These are phyloP conservation scores for Strongylocentrotus purpuratus DNA, from an alignment of 35 echinoderm and acorn worm species.

Conservation along the genomic window DNA sequence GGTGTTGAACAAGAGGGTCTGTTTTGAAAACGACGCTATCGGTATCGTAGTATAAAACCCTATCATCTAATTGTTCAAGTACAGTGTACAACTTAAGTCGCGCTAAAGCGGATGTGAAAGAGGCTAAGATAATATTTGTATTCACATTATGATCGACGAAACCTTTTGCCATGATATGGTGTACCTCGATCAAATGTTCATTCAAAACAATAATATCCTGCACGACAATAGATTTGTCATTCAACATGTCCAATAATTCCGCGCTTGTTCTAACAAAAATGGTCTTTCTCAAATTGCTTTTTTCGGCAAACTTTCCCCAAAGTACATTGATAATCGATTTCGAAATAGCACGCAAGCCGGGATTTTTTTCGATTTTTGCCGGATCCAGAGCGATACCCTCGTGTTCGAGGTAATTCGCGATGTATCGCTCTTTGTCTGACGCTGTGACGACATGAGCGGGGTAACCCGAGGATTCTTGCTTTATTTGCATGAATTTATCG, in stretches of 20 bases:
- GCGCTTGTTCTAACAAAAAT: neutral
- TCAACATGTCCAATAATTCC: conserved; percentile 37
- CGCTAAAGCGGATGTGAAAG: conserved; percentile 72
- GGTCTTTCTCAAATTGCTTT: conserved; percentile 25
- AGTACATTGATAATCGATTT: conserved; percentile 68
- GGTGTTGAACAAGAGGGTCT: neutral
- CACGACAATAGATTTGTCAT: neutral
- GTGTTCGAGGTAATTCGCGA: conserved; percentile 48
- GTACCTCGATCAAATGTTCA: conserved; percentile 39
- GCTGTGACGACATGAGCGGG: conserved; percentile 55
- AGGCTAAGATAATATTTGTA: conserved; percentile 55
- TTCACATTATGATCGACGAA: conserved; percentile 47
- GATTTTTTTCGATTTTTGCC: conserved; percentile 55
- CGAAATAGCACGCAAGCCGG: conserved; percentile 62
- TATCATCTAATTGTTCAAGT: conserved; percentile 55
- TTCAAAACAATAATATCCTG: conserved; percentile 54
- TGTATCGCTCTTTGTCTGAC: conserved; percentile 44
- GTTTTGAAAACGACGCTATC: conserved; percentile 67
- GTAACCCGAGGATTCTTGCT: conserved; percentile 73
- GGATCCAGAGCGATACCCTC: conserved; percentile 70
- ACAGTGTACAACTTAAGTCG: conserved; percentile 70
- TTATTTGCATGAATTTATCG: conserved; percentile 63
- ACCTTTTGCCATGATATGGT: neutral
- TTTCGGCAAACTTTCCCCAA: conserved; percentile 69
- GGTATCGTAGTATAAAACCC: conserved; percentile 75